These are phyloP conservation scores for Psilopsiagon aurifrons DNA, from an alignment of 2,113 vertebrate species.

Conservation along the genomic window DNA sequence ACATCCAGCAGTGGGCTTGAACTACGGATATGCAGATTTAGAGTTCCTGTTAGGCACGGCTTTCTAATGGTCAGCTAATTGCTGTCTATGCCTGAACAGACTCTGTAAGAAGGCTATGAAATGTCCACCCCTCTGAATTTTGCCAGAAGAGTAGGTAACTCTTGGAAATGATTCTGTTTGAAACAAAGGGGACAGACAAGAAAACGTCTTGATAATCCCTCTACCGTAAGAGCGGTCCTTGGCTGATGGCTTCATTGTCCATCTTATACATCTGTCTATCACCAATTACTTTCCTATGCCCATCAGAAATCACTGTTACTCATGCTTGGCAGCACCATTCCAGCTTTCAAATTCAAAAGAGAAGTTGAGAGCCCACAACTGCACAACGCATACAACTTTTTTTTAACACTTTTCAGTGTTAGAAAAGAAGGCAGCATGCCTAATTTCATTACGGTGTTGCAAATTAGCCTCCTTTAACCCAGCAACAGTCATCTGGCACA, in stretches of 20 bases:
- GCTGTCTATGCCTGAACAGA: background rate
- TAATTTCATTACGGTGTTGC: conserved; percentile 45
- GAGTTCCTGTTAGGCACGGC: background rate
- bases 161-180: background rate
- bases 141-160: background rate
- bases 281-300: background rate
- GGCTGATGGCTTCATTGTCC: background rate
- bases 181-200: background rate
- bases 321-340: background rate
- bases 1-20: background rate
- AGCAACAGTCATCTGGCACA: conserved; percentile 61
- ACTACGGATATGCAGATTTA: background rate
- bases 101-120: background rate
- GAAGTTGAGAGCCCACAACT: background rate
- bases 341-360: background rate
- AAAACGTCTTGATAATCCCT: background rate
- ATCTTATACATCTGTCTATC: background rate
- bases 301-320: background rate
- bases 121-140: background rate
- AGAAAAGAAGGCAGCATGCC: conserved; percentile 14
- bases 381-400: background rate
- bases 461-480: conserved; percentile 69
- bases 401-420: background rate
- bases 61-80: background rate
- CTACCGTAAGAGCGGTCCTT: rapidly evolving